Conservation (phyloP, 1,140 invertebrate genomes). For the Ceratina japonica region DNA sequence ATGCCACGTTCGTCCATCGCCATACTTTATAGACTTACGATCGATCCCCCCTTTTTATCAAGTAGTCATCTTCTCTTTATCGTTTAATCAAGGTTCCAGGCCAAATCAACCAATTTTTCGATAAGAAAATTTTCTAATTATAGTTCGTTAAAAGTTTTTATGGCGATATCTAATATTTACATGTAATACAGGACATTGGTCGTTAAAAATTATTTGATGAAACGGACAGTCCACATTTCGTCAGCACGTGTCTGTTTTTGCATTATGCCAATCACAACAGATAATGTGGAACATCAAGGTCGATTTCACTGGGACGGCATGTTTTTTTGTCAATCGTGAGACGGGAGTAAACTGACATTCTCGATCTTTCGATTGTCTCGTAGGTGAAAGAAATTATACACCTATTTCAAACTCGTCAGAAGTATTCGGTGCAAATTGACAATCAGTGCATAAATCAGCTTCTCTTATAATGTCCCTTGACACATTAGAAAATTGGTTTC, state of each 20-base stretch:
- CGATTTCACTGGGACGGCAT: conserved; percentile 19
- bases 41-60: no score
- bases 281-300: conserved; percentile 27
- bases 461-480: no score
- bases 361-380: neutral
- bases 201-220: no score
- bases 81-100: neutral
- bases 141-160: no score
- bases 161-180: no score
- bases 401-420: no score
- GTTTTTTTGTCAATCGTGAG: neutral
- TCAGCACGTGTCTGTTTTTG: conserved; percentile 14
- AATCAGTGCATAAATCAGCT: no score
- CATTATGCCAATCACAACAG: conserved; percentile 35
- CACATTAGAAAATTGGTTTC: no score
- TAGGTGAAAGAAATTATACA: neutral
- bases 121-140: neutral
- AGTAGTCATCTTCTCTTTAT: neutral
- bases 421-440: no score
- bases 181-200: no score
- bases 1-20: neutral
- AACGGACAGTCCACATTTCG: no score
- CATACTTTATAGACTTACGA: conserved; percentile 20
- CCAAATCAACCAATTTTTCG: neutral
- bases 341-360: neutral